Base-by-base conservation (phyloP, 2,888 invertebrate genomes). In the Apoda limacodes region DNA sequence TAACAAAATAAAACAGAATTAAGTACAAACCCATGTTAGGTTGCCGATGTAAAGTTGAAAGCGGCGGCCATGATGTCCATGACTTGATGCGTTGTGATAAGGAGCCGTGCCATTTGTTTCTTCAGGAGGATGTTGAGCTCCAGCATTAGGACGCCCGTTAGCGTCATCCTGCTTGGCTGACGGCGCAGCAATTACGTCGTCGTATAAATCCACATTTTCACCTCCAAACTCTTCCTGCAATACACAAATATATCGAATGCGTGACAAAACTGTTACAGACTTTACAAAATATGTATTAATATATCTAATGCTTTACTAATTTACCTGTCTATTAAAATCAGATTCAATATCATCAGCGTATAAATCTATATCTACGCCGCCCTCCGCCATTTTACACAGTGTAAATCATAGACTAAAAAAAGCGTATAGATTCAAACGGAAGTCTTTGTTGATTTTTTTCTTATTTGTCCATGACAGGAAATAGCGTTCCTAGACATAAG, bases 31-130 rank as follows among this genome's bases (percentile, higher is more conserved):
- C 98, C 99, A 99, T 53, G 98, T 97, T 48, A 99, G 86, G 82
- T 99, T 99, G 57, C 98, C 98, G 59, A 99, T 90, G 80, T 99
- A 99, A 25, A 97, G 85, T 68, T 96, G 95, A 68, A 91, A 92
- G 58, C 93, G 87, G 56, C 94, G 85, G 72, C 88, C 89, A 49
- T 90, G 89, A 68, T 88, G 78, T 60, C 88, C 88, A 42, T 89
- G 88, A 58, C 83, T 87, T 57, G 88, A 87, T 48, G 86, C 87
- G 66, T 86, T 83, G 66, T 88, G 84, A 67, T 89, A 89, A 45
- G 90, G 87, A 28, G 83, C 78, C 50, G 59, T 68, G 39, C 85
- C 83, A 55, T 87, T 88, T n/a, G 90, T 87, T 56, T 90, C 88
- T 66, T 88, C 87, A 19, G 81, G 75, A 19, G 81, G 74, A 46